Base-by-base conservation (phyloP, 2,113 vertebrate genomes). In the Apus apus region DNA sequence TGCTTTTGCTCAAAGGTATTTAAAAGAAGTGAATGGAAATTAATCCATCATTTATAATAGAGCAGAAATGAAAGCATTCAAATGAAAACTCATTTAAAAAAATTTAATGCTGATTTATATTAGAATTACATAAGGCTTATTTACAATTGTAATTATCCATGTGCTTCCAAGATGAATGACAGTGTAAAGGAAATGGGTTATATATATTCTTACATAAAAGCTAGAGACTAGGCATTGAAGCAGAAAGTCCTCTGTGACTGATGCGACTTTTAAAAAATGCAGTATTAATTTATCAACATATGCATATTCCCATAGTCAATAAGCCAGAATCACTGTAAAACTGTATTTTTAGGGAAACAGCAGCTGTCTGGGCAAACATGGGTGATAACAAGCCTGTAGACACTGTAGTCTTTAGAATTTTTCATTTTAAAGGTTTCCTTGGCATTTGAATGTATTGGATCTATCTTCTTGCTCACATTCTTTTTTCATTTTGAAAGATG, bases 41-140 rank as follows among this genome's bases (percentile, higher is more conserved):
- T 67, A 96, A 93, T 81, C 53, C 58, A 84, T 96, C 66, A 78
- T 80, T 78, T 79, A 77, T 87, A 91, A 92, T 43, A 82, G 67
- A 91, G 19, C 18, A 95, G 84, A 91, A 96, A 88, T 82, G 27
- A 93, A 96, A 94, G 53, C 64, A 95, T 83, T 96, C 62, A 91
- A 87, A 91, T 32, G 61, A 89, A 95, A 92, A 62, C 36, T 73
- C 73, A 70, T 80, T 93, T 89, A 3, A 58, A 57, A 27, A 10
- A 17, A 15, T 79, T 86, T 70, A 90, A 90, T 84, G 79, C 46
- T 90, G 83, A 87, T 91, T 94, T 96, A 58, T 95, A 68, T 74
- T 93, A 95, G 83, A 95, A 95, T 97, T 97, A 93, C 53, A 53
- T 91, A 94, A 93, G 76, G 27, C 67, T 89, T 93, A 96, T 94